Base-by-base conservation (phyloP, 2,888 invertebrate species). In the Trissoscelio sp. region DNA sequence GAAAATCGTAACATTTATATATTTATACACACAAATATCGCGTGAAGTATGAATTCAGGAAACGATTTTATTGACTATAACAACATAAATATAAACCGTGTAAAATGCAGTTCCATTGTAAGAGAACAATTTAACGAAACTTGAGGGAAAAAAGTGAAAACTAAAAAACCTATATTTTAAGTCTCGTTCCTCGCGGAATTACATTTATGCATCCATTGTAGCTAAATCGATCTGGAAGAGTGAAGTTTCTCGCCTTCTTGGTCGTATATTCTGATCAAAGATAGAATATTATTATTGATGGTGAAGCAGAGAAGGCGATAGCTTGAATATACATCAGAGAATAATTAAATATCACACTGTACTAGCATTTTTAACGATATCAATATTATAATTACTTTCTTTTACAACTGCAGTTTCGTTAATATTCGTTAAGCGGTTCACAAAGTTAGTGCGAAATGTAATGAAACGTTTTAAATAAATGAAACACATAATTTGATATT, bases 141-240 rank as follows among this genome's bases (percentile, higher is more conserved):
- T 28, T 48, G 3, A 48, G 31, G n/a, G n/a, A n/a, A 22, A 48
- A 48, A 20, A 24, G 51, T 24, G 12, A 28, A 24, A n/a, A 51
- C 24, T 28, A 14, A 28, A 24, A 24, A 24, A 11, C 24, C 6
- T 24, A 2, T 51, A 48, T 48, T 28, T 51, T 51, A 24, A 51
- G 12, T 28, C 12, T 24, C 7, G 9, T 14, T 28, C 28, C 14
- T 60, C 22, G 28, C 16, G 7, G 20, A 28, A 31, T 34, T 46
- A 62, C 62, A 62, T 34, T 48, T 48, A 28, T 62, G 48, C 46
- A 18, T n/a, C 46, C 34, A 20, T 48, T 46, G 46, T 62, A 62
- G 20, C 31, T 34, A 34, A 46, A 62, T 62, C 46, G 62, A 62
- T 62, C 14, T 62, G 34, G 6, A 48, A 46, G 31, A 62, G 2